These are phyloP conservation scores for Caenorhabditis inopinata DNA, from an alignment of 1,140 invertebrate genomes.

Conservation along the genomic window DNA sequence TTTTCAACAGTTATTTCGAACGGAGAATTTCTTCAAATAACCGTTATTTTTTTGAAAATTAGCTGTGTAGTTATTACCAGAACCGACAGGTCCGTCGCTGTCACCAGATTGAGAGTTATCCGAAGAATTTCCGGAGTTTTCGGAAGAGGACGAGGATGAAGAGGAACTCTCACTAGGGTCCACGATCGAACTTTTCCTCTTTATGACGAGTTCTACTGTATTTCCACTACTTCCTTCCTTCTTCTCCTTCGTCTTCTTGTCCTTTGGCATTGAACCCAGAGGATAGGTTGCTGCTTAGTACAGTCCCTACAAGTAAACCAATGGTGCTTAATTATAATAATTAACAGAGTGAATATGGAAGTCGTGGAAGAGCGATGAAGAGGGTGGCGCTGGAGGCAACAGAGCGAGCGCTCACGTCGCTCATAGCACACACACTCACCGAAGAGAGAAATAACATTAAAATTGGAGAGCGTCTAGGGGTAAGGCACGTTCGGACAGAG, in stretches of 20 bases:
- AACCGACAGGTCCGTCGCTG: background rate
- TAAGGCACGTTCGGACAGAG: background rate
- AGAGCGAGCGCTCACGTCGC: background rate
- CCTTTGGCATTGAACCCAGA: slow-evolving; percentile 7
- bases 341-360: background rate
- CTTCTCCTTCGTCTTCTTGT: slow-evolving; percentile 5
- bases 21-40: background rate
- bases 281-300: background rate
- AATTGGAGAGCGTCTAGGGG: background rate
- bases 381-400: background rate
- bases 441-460: background rate
- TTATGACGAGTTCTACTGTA: background rate
- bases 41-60: too few species aligned
- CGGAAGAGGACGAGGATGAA: background rate
- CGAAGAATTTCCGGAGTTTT: background rate
- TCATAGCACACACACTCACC: background rate
- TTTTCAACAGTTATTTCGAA: too few species aligned
- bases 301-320: background rate
- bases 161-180: background rate
- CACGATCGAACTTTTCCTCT: slow-evolving; percentile 13
- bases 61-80: background rate
- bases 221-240: background rate
- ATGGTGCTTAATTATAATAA: background rate
- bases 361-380: background rate
- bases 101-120: background rate